A percentile compares a stretch with the other conserved stretches of the same genome.
Conservation (phyloP, 2,113 vertebrate species). For the Rhinogobius similis region DNA sequence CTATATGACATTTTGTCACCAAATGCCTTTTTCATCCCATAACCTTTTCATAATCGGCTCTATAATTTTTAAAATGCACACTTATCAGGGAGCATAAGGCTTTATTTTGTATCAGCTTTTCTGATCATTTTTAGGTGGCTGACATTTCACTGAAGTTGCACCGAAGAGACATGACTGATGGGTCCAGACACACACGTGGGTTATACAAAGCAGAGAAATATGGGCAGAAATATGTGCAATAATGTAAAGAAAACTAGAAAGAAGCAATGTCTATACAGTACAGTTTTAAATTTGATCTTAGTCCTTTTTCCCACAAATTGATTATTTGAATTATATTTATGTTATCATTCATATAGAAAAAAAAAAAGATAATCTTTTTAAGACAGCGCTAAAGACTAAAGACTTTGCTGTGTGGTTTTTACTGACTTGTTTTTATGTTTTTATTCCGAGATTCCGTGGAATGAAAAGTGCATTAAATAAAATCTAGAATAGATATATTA, state of each 20-base stretch:
- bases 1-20: constrained; percentile 29
- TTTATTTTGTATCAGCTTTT: constrained; percentile 11
- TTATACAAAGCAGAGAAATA: not conserved
- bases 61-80: constrained; percentile 5
- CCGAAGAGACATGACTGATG: not conserved
- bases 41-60: constrained; percentile 17
- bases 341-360: too few species aligned
- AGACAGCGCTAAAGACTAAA: too few species aligned
- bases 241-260: not conserved
- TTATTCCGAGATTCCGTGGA: too few species aligned
- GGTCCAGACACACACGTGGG: not conserved
- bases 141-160: constrained; percentile 4
- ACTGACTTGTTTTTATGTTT: too few species aligned
- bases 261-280: not conserved
- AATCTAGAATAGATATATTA: too few species aligned
- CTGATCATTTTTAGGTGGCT: not conserved
- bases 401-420: too few species aligned
- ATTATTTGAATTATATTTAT: too few species aligned
- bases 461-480: too few species aligned
- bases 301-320: too few species aligned
- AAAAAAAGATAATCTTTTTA: too few species aligned
- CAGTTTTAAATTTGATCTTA: too few species aligned
- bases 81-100: not conserved
- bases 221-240: not conserved
- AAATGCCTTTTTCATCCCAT: not conserved